Percentiles rank a stretch among this genome's conserved stretches.
phyloP scores from a whole-genome alignment of 2,888 invertebrate species.

The Mechanitis mazaeus region DNA sequence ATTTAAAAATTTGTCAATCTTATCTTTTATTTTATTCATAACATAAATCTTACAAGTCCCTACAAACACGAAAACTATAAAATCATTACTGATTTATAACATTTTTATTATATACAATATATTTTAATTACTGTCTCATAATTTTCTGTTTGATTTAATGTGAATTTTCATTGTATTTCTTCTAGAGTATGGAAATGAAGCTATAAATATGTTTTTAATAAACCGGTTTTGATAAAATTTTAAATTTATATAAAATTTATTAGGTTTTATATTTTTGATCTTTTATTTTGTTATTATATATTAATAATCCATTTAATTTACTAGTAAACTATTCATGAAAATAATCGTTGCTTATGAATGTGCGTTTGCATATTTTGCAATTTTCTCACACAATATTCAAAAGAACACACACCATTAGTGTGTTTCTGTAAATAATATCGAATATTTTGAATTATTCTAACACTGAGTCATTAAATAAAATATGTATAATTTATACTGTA shows the following conservation, averaged over 20 bases:
- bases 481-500: constrained; percentile 1
- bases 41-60: no score
- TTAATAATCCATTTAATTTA: no score
- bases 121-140: not conserved
- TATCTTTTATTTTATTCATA: no score
- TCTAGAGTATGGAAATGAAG: not conserved
- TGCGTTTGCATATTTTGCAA: no score
- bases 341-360: no score
- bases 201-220: not conserved
- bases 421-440: not conserved
- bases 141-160: not conserved
- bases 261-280: not conserved
- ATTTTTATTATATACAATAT: not conserved
- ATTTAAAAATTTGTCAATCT: no score
- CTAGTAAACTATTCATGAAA: no score
- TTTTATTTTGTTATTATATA: not conserved
- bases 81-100: not conserved
- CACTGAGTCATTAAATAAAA: not conserved
- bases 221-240: not conserved
- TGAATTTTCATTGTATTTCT: constrained; percentile 1
- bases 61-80: not conserved
- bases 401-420: not conserved
- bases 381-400: no score
- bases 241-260: not conserved
- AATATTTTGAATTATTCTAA: not conserved